A percentile compares a stretch with the other conserved stretches of the same genome.
phyloP scores from a whole-genome alignment of 2,113 vertebrate genomes.

The Rhizomys pruinosus region DNA sequence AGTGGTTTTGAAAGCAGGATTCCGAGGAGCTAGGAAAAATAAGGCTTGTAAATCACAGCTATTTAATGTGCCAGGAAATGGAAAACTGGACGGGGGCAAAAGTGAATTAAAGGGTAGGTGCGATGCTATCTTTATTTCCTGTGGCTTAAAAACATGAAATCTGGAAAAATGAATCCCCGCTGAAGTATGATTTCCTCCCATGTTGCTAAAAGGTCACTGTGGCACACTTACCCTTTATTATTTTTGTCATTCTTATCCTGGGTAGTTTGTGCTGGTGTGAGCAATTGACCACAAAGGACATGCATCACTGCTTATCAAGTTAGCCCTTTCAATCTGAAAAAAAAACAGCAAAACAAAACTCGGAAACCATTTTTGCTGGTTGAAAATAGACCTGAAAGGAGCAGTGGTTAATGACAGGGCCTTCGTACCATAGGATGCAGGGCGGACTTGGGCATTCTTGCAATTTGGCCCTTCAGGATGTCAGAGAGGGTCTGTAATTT shows the following conservation, averaged over 20 bases:
- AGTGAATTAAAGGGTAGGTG: slow-evolving; percentile 46
- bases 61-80: slow-evolving; percentile 57
- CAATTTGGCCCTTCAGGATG: neutral
- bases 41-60: neutral
- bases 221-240: neutral
- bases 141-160: slow-evolving; percentile 44
- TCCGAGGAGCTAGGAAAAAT: neutral
- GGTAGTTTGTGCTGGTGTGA: slow-evolving; percentile 13
- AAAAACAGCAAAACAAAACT: neutral
- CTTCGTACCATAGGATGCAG: neutral
- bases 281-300: neutral
- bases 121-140: slow-evolving; percentile 31
- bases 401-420: neutral
- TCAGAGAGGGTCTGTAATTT: neutral
- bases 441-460: no score
- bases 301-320: slow-evolving; percentile 12
- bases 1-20: slow-evolving; percentile 39
- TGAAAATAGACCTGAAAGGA: slow-evolving; percentile 23
- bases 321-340: slow-evolving; percentile 22
- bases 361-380: neutral
- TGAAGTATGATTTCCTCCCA: neutral
- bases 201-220: neutral
- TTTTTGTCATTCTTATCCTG: slow-evolving; percentile 59
- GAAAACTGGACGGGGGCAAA: neutral
- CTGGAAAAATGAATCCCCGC: slow-evolving; percentile 19